Evolutionary conservation across 2,113 vertebrate genomes (phyloP), one percentile per base, ranked within the genome.

Genomic region (Chlamydotis undulata): DNA sequence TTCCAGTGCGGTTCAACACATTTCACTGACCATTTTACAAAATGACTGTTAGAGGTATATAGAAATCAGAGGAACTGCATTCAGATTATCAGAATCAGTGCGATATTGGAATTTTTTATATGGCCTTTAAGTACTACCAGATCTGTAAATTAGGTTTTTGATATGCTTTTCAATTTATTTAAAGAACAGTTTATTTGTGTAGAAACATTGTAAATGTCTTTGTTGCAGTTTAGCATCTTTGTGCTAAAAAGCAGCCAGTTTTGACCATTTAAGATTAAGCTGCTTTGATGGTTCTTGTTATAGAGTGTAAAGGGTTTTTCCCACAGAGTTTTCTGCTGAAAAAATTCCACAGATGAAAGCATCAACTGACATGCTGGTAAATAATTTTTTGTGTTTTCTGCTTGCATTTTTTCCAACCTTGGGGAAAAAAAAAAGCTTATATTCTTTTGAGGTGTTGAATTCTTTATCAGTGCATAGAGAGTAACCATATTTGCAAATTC

Each of bases 261-360:
- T 73, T 0, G 5, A 69, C 61, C 41, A n/a, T 71, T 93, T 65
- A 87, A 91, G 80, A 75, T 91, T 68, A 94, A 89, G 13, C 19
- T 89, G 19, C 53, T 93, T 87, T 93, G 59, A 89, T 93, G 56
- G 10, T 79, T 82, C 84, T 94, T 79, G 22, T 69, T 79, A 41
- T 1, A 76, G 69, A 64, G 23, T 53, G 57, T 57, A 89, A 93
- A 94, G 57, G 57, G 23, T 13, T 93, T 84, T 95, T 93, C 84
- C 87, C 37, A 49, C 41, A 1, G 28, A 87, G 84, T 85, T 93
- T 93, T 91, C 65, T 91, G 49, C 61, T 89, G 45, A 49, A 91
- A 91, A 93, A 92, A 65, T 45, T 76, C 75, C 39, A 64, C 23
- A 79, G 69, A 87, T 82, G 60, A 82, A 74, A 93, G 83, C 65